Conservation (phyloP, 1,140 invertebrate species). For the Sminthurinus signatus region DNA sequence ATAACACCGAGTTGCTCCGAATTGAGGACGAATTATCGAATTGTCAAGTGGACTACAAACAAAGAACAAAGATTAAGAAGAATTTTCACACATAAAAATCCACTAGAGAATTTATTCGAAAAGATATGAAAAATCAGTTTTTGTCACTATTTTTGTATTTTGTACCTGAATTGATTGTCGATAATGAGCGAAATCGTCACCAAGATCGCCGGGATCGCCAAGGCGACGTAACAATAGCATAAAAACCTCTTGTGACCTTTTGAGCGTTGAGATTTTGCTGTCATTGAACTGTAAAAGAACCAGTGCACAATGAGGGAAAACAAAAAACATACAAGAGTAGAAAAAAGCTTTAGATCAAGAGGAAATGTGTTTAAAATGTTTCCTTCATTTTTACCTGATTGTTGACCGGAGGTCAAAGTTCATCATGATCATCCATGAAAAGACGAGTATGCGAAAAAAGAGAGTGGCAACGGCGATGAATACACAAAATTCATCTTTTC, state of each 20-base stretch:
- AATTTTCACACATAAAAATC: background rate
- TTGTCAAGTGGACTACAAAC: background rate
- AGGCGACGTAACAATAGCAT: background rate
- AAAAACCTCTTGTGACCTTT: background rate
- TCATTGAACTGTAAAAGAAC: background rate
- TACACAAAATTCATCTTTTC: too few relatives aligned
- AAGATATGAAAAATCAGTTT: too few relatives aligned
- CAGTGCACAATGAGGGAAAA: background rate
- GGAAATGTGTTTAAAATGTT: background rate
- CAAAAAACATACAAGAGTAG: background rate
- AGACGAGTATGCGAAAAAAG: conserved; percentile 4
- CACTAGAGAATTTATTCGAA: background rate
- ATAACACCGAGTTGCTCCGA: background rate
- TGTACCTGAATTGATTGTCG: background rate
- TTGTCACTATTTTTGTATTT: too few relatives aligned
- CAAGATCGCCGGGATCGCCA: background rate
- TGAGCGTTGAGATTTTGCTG: background rate
- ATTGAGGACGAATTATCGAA: background rate
- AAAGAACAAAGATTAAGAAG: background rate
- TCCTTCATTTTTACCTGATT: conserved; percentile 7
- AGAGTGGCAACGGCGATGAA: background rate
- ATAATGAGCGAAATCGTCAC: background rate
- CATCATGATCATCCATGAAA: conserved; percentile 12
- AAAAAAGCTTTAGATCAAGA: background rate
- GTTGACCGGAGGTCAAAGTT: conserved; percentile 15